These are phyloP conservation scores for Phragmatobia fuliginosa DNA, from an alignment of 2,888 invertebrate species.

Conservation along the genomic window DNA sequence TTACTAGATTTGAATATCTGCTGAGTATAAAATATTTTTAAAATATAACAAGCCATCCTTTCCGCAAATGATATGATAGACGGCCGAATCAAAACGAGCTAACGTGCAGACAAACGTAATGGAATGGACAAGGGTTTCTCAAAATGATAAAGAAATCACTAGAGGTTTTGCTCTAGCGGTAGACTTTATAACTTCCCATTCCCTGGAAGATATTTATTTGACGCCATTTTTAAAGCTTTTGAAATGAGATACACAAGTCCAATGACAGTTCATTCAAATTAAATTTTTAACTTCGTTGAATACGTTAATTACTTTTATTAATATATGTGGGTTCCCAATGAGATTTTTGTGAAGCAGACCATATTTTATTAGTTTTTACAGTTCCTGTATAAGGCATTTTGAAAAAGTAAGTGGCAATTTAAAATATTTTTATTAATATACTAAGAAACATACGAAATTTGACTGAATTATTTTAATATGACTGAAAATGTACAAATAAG, in stretches of 20 bases:
- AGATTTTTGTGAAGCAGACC: not conserved
- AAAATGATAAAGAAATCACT: constrained; percentile 79
- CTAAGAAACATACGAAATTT: too few species aligned
- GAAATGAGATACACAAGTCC: constrained; percentile 31
- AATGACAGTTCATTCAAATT: constrained; percentile 43
- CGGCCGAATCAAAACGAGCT: constrained; percentile 72
- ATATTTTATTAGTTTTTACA: not conserved
- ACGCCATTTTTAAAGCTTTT: constrained; percentile 54
- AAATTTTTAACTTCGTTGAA: constrained; percentile 31
- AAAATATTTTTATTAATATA: too few species aligned
- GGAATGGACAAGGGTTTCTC: constrained; percentile 83
- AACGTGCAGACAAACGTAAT: constrained; percentile 75
- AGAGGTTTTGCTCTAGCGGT: constrained; percentile 70
- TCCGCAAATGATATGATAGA: constrained; percentile 82
- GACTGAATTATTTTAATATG: too few species aligned
- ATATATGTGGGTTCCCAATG: not conserved
- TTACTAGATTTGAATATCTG: constrained; percentile 57
- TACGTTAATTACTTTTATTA: not conserved
- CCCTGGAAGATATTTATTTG: constrained; percentile 71
- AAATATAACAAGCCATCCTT: constrained; percentile 81
- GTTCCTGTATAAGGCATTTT: not conserved
- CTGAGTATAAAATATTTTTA: constrained; percentile 71
- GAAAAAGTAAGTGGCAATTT: too few species aligned
- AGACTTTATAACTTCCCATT: constrained; percentile 73
- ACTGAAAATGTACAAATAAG: not conserved